phyloP scores from a whole-genome alignment of 2,888 invertebrate species.

The Diogma glabrata region DNA sequence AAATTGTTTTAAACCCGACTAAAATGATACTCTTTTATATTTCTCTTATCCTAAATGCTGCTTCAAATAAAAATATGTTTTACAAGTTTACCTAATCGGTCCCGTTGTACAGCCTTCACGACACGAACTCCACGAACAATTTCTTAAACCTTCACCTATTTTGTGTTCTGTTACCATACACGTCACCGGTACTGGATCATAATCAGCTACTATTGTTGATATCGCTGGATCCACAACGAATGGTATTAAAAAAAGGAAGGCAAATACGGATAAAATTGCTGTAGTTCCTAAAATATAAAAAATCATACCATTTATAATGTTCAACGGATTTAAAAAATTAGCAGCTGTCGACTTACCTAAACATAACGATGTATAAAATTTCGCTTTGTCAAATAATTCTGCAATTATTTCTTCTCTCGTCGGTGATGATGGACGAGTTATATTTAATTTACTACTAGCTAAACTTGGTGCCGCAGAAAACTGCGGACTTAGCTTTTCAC shows the following conservation, averaged over 20 bases:
- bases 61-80: neutral
- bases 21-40: no score
- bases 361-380: conserved; percentile 82
- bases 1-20: no score
- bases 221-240: conserved; percentile 88
- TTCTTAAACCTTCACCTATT: conserved; percentile 71
- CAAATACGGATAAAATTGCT: conserved; percentile 79
- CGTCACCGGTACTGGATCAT: conserved; percentile 75
- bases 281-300: conserved; percentile 51
- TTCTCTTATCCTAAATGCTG: no score
- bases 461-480: conserved; percentile 28
- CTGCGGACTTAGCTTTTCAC: conserved; percentile 33
- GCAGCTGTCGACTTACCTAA: conserved; percentile 46
- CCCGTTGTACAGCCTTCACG: conserved; percentile 85
- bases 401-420: conserved; percentile 38
- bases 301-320: no score
- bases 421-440: conserved; percentile 23
- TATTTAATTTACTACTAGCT: conserved; percentile 21
- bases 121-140: conserved; percentile 86
- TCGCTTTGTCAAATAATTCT: conserved; percentile 69
- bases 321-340: no score
- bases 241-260: conserved; percentile 82
- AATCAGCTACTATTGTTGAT: conserved; percentile 77
- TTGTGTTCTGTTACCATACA: conserved; percentile 73
- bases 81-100: conserved; percentile 44